Conservation (phyloP, 2,888 invertebrate species). For the Lepidochitona cinerea region DNA sequence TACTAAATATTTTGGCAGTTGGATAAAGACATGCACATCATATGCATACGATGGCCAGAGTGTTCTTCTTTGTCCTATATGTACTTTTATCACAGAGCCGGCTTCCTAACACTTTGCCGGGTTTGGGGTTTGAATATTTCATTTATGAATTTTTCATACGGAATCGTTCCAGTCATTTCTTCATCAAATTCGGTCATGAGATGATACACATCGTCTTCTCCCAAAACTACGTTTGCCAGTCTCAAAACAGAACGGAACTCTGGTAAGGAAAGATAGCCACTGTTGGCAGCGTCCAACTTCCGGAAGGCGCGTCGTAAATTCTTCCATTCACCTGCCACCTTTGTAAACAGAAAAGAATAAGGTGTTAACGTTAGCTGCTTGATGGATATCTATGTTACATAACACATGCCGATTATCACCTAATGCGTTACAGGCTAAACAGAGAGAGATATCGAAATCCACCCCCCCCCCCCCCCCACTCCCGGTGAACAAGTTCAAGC, state of each 20-base stretch:
- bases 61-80: too few species aligned
- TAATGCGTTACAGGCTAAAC: too few species aligned
- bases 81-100: too few species aligned
- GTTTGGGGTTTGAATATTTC: constrained; percentile 61
- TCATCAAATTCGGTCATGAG: constrained; percentile 66
- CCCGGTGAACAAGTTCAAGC: background rate
- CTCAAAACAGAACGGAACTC: constrained; percentile 69
- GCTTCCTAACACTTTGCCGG: constrained; percentile 33
- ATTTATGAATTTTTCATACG: constrained; percentile 64
- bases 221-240: constrained; percentile 64
- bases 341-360: background rate
- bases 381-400: too few species aligned
- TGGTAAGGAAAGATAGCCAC: constrained; percentile 61
- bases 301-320: constrained; percentile 65
- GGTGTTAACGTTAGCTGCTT: too few species aligned
- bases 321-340: constrained; percentile 69
- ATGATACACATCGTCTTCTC: constrained; percentile 69
- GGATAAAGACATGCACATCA: too few species aligned
- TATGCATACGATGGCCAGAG: too few species aligned
- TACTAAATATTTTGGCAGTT: too few species aligned
- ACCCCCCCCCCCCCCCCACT: background rate
- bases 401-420: too few species aligned
- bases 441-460: background rate
- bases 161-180: constrained; percentile 65
- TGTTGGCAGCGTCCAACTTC: constrained; percentile 61